These are phyloP conservation scores for Sciurus niger DNA, from an alignment of 2,113 vertebrate species.

Conservation along the genomic window DNA sequence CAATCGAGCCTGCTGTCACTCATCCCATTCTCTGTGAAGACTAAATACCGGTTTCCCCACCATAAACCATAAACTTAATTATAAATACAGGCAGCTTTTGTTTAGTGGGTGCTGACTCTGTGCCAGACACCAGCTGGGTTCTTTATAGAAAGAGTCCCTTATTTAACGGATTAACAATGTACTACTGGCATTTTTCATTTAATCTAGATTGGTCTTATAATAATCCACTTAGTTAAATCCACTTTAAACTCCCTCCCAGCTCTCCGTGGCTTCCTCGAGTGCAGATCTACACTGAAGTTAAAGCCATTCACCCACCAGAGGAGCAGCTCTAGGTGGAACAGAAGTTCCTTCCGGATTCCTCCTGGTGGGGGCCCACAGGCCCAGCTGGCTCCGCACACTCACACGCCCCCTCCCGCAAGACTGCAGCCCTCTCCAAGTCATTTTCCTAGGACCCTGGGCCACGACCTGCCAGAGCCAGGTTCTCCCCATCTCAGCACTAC, in stretches of 20 bases:
- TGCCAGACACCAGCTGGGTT: background rate
- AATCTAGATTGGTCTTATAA: background rate
- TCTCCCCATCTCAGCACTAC: background rate
- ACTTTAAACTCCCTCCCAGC: background rate
- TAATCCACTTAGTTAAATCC: background rate
- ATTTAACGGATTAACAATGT: background rate
- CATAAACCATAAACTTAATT: too few relatives aligned
- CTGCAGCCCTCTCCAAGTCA: too few relatives aligned
- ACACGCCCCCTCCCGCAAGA: too few relatives aligned
- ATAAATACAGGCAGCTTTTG: background rate
- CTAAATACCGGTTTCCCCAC: background rate
- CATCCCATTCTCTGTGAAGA: background rate
- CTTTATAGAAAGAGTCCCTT: background rate
- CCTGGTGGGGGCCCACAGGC: background rate
- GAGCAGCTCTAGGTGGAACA: rapidly evolving
- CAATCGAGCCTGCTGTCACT: background rate
- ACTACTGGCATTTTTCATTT: background rate
- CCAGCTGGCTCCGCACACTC: background rate
- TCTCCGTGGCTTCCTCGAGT: background rate
- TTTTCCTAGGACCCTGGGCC: background rate
- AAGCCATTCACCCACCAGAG: background rate
- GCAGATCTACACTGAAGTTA: too few relatives aligned
- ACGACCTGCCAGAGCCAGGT: rapidly evolving
- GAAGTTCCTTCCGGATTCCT: background rate
- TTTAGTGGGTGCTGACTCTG: background rate